Conservation (phyloP, 2,888 invertebrate species). For the Elmis aenea region DNA sequence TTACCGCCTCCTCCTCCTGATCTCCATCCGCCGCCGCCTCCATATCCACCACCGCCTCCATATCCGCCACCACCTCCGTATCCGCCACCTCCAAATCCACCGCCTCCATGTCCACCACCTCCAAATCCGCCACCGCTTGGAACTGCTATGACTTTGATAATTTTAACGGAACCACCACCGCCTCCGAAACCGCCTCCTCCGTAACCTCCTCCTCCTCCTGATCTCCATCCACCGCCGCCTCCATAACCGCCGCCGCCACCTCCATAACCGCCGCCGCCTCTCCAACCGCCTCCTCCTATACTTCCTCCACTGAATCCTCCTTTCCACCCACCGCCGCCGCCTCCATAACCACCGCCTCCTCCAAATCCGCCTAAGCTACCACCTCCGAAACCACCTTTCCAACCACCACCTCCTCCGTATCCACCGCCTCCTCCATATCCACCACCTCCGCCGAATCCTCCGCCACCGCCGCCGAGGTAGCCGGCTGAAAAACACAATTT, state of each 20-base stretch:
- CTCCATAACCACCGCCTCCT: slow-evolving; percentile 4
- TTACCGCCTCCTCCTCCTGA: neutral
- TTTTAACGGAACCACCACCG: slow-evolving; percentile 4
- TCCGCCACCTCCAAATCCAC: neutral
- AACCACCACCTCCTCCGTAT: slow-evolving; percentile 2
- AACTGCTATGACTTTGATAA: slow-evolving; percentile 4
- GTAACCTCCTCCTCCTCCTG: slow-evolving; percentile 6
- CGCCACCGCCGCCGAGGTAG: neutral
- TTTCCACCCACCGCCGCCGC: slow-evolving; percentile 4
- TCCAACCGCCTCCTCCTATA: slow-evolving; percentile 2
- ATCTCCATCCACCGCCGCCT: slow-evolving; percentile 9
- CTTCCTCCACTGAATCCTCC: neutral
- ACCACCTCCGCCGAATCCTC: neutral
- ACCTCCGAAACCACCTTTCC: slow-evolving; percentile 1
- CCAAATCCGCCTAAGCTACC: slow-evolving; percentile 3
- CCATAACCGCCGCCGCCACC: slow-evolving; percentile 5
- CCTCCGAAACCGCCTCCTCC: slow-evolving; percentile 5
- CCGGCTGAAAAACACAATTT: neutral
- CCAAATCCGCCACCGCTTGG: slow-evolving; percentile 1
- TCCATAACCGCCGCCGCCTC: slow-evolving; percentile 2
- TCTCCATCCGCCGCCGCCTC: neutral
- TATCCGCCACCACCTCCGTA: neutral
- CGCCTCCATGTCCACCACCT: neutral
- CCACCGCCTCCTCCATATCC: neutral
- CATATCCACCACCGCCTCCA: neutral